Evolutionary conservation across 2,888 invertebrate species (phyloP), one percentile per base, ranked within the genome.

Genomic region (Orchesellides sinensis): DNA sequence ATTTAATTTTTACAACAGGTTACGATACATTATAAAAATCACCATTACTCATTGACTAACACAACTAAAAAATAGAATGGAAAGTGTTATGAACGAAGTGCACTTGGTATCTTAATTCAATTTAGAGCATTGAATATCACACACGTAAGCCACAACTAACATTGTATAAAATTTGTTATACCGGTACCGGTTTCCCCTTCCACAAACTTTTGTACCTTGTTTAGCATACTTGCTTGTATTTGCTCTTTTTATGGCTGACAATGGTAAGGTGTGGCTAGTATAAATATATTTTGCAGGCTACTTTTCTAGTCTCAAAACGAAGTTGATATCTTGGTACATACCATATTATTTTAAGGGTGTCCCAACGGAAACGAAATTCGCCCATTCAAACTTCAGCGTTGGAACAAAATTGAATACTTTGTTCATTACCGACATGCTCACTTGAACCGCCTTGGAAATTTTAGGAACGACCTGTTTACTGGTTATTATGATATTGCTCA

Each of bases 281-380:
- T 6, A 32, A 6, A 10, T 32, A 32, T 6, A 6, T 5, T 40
- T 8, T 40, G 40, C 40, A 10, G 40, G 40, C 40, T 5, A 40
- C 40, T 40, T n/a, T 2, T 14, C 40, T 40, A 40, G 40, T 14
- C 2, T 27, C 10, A 25, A 25, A 23, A 54, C 10, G n/a, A 10
- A 40, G 4, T 40, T 14, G 40, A 29, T 19, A 19, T 61, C 32
- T n/a, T n/a, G n/a, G n/a, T n/a, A n/a, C n/a, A n/a, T 45, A 40
- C 32, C 14, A 21, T 23, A 65, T 65, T 65, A 65, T 23, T 25
- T 45, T 65, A 45, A 65, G 40, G 21, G 32, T 45, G 45, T 65
- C 65, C 35, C 65, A 65, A 40, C 40, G 65, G 65, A 19, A 65
- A 25, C 45, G 19, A 19, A 65, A 65, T 65, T 65, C 45, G 65